Base-by-base conservation (phyloP, 2,113 vertebrate genomes). In the Sinocyclocheilus anshuiensis region DNA sequence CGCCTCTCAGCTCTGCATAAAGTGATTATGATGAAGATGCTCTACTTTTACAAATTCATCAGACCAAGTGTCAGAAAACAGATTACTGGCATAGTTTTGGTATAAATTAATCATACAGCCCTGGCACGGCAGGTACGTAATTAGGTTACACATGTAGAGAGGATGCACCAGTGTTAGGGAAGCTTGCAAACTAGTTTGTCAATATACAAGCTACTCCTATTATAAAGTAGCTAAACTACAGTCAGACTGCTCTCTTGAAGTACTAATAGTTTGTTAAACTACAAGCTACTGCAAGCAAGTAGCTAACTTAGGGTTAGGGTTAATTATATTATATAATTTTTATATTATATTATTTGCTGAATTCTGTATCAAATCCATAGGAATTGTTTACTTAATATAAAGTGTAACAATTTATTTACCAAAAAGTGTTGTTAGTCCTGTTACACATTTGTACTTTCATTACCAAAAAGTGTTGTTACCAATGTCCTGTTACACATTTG, bases 1-100 rank as follows among this genome's bases (percentile, higher is more conserved):
- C 81, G 87, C 82, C 84, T 36, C 83, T 81, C 69, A 88, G 69
- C 7, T 86, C 79, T 71, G 48, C 74, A 71, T 42, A 69, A 82
- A 69, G 42, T 8, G 11, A 22, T 16, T 10, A 11, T 57, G 13
- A n/a, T 39, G 1, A 74, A 57, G 24, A 26, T 55, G 24, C 76
- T 48, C 22, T 12, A 42, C 36, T 22, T 74, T 42, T n/a, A 74
- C 20, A 20, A 74, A 42, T 72, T n/a, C 20, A 74, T 74, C 18
- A 69, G 65, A 69, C 33, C 16, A 48, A 75, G 1, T 48, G 11
- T 75, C 72, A 7, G 11, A 75, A 75, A 45, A 75, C 6, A 48
- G 42, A 75, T 48, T 7, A 45, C 69, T 72, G 69, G 0, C 10
- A 65, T 65, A 13, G 9, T 65, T 65, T 65, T 65, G 24, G 24